A percentile compares a stretch with the other conserved stretches of the same genome.
These are phyloP conservation scores for Urocitellus parryii DNA, from an alignment of 2,113 vertebrate species.

Conservation along the genomic window DNA sequence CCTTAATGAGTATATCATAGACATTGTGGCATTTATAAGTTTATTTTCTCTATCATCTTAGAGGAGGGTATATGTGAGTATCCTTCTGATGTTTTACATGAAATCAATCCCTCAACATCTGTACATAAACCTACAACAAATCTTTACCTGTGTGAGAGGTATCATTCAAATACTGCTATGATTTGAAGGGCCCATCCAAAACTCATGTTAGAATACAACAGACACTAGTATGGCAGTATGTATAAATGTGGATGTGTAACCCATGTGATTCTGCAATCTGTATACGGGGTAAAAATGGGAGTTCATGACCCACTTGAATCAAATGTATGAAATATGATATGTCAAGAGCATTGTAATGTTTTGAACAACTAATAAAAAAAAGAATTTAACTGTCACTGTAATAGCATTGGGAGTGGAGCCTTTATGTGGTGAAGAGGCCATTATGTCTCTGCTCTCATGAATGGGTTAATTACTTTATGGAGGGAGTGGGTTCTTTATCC, in stretches of 20 bases:
- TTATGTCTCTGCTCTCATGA: neutral
- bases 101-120: neutral
- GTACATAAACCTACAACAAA: too few species aligned
- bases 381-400: neutral
- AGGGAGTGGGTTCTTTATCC: neutral
- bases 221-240: too few species aligned
- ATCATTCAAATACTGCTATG: neutral
- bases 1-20: neutral
- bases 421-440: neutral
- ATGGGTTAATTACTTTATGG: too few species aligned
- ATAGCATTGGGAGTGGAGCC: too few species aligned
- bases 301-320: too few species aligned
- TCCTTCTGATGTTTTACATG: neutral
- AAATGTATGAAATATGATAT: too few species aligned
- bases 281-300: too few species aligned
- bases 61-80: neutral
- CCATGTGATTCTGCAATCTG: too few species aligned
- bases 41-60: slow-evolving; percentile 22
- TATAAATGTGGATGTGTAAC: too few species aligned
- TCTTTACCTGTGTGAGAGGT: neutral
- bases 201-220: neutral
- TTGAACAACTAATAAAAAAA: too few species aligned
- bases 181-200: neutral
- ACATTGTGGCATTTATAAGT: neutral
- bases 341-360: too few species aligned